Evolutionary conservation across 2,797 vertebrate species (phyloP).

Genomic region (Coregonus ussuriensis): DNA sequence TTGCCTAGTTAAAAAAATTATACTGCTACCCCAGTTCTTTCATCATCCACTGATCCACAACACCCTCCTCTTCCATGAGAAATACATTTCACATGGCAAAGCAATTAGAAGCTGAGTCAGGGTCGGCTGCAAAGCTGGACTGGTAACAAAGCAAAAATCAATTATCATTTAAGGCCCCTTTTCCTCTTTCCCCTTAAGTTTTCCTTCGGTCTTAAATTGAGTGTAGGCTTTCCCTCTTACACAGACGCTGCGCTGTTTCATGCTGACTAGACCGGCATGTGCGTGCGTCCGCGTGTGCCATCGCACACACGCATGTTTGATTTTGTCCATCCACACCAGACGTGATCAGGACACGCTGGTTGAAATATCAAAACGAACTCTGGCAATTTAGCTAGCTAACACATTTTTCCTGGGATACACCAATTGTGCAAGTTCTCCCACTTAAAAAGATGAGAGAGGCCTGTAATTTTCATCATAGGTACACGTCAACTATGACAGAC

Average conservation of each 20-base stretch:
- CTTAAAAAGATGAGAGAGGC: too few species aligned
- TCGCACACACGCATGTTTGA: too few species aligned
- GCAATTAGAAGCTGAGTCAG: slow-evolving; percentile 57
- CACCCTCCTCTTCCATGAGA: slow-evolving; percentile 38
- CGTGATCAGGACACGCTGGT: too few species aligned
- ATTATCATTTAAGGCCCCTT: slow-evolving; percentile 49
- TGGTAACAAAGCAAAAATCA: slow-evolving; percentile 55
- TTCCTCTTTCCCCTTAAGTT: slow-evolving; percentile 19
- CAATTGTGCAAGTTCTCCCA: too few species aligned
- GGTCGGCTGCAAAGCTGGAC: slow-evolving; percentile 48
- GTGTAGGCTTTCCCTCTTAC: slow-evolving; percentile 53
- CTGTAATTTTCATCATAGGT: too few species aligned
- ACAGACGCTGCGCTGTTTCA: slow-evolving; percentile 50
- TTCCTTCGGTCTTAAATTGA: slow-evolving; percentile 62
- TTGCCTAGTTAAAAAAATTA: too few species aligned
- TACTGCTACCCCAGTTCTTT: slow-evolving; percentile 27
- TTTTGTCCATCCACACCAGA: too few species aligned
- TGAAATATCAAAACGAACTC: too few species aligned
- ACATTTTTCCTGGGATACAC: too few species aligned
- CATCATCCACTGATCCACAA: slow-evolving; percentile 37
- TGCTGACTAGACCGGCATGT: slow-evolving; percentile 50
- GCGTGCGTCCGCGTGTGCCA: too few species aligned
- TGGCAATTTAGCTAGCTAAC: too few species aligned
- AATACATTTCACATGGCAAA: slow-evolving; percentile 40
- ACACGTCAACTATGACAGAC: too few species aligned